These are phyloP conservation scores for Sus scrofa DNA, from an alignment of 2,113 vertebrate genomes.

Conservation along the genomic window T2T-Sscrofa CM000828.6:68758501-68759000, in stretches of 20 bases:
- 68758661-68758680: fast-evolving
- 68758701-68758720: neutral
- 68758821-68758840: conserved; percentile 65
- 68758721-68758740: fast-evolving
- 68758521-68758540: neutral
- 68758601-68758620: fast-evolving
- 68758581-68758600: neutral
- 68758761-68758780: neutral
- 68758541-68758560: neutral
- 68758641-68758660: fast-evolving
- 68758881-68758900: neutral
- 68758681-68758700: too few species aligned
- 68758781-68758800: neutral
- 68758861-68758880: neutral
- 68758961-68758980: neutral
- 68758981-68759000: neutral
- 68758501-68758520: neutral
- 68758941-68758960: fast-evolving
- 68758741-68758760: neutral
- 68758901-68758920: neutral
- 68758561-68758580: neutral
- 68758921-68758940: neutral
- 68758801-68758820: neutral
- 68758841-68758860: conserved; percentile 60
- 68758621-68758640: neutral